Evolutionary conservation across 2,888 invertebrate species (phyloP).

Genomic region (Acleris literana): DNA sequence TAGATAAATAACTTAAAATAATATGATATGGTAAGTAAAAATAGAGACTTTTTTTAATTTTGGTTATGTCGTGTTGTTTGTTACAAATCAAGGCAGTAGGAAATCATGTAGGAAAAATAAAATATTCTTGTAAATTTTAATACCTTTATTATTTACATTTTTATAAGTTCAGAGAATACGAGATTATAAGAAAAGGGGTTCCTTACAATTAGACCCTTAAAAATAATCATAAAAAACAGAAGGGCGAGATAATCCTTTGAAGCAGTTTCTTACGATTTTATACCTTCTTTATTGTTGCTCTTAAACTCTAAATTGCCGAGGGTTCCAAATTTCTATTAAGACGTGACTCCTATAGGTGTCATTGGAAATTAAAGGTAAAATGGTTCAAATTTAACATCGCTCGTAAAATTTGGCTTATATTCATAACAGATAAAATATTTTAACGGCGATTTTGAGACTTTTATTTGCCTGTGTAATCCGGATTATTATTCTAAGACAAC

Average conservation of each 20-base stretch:
- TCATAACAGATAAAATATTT: constrained; percentile 82
- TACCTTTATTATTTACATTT: neutral
- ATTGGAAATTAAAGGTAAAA: constrained; percentile 40
- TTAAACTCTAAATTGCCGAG: constrained; percentile 40
- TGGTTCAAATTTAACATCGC: constrained; percentile 68
- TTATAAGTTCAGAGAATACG: neutral
- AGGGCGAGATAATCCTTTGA: constrained; percentile 67
- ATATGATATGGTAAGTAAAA: too few relatives aligned
- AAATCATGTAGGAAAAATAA: too few relatives aligned
- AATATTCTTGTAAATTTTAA: neutral
- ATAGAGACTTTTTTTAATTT: too few relatives aligned
- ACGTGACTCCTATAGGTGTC: constrained; percentile 15
- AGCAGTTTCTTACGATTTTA: constrained; percentile 65
- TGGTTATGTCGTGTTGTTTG: too few relatives aligned
- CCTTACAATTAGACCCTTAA: constrained; percentile 56
- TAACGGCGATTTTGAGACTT: constrained; percentile 68
- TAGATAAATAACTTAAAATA: too few relatives aligned
- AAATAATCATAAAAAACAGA: constrained; percentile 59
- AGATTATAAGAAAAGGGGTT: constrained; percentile 27
- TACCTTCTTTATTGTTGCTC: constrained; percentile 63
- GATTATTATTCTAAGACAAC: constrained; percentile 69
- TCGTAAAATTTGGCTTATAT: constrained; percentile 76
- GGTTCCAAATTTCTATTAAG: neutral
- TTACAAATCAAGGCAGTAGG: too few relatives aligned
- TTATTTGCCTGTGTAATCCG: constrained; percentile 77